A percentile compares a stretch with the other conserved stretches of the same genome.
These are phyloP conservation scores for Coilia nasus DNA, from an alignment of 2,797 vertebrate genomes.

Conservation along the genomic window DNA sequence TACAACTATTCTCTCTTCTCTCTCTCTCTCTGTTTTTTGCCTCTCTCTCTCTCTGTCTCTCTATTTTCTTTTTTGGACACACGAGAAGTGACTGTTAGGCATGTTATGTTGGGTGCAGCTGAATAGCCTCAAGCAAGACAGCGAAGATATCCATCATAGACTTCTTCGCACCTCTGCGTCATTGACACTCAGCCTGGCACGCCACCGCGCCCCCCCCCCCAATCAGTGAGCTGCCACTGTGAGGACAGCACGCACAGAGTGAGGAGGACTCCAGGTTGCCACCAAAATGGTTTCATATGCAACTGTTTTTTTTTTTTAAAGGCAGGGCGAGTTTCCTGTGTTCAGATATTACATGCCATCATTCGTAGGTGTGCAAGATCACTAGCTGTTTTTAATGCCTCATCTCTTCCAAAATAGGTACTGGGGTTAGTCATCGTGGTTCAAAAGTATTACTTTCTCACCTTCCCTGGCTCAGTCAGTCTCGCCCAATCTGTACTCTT, in stretches of 20 bases:
- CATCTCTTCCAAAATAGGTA: too few relatives aligned
- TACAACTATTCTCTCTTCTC: not conserved
- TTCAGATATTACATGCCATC: too few relatives aligned
- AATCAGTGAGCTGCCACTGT: not conserved
- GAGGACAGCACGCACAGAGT: not conserved
- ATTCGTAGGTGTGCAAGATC: too few relatives aligned
- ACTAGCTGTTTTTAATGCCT: too few relatives aligned
- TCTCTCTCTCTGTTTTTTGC: too few relatives aligned
- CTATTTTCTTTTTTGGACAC: not conserved
- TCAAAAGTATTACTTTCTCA: too few relatives aligned
- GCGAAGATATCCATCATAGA: not conserved
- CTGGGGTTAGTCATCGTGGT: too few relatives aligned
- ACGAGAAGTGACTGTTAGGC: constrained; percentile 17
- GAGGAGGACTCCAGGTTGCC: not conserved
- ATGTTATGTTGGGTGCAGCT: constrained; percentile 12
- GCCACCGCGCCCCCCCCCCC: not conserved
- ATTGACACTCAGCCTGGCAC: not conserved
- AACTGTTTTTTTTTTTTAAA: not conserved
- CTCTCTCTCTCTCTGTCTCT: not conserved
- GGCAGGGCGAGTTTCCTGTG: too few relatives aligned
- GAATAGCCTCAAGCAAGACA: not conserved
- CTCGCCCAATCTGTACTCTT: too few relatives aligned
- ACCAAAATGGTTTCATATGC: too few relatives aligned
- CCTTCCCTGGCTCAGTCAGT: too few relatives aligned
- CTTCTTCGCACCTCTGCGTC: not conserved